A percentile compares a stretch with the other conserved stretches of the same genome.
Evolutionary conservation across 2,113 vertebrate genomes (phyloP).

Genomic region (Pachyramphus minor): DNA sequence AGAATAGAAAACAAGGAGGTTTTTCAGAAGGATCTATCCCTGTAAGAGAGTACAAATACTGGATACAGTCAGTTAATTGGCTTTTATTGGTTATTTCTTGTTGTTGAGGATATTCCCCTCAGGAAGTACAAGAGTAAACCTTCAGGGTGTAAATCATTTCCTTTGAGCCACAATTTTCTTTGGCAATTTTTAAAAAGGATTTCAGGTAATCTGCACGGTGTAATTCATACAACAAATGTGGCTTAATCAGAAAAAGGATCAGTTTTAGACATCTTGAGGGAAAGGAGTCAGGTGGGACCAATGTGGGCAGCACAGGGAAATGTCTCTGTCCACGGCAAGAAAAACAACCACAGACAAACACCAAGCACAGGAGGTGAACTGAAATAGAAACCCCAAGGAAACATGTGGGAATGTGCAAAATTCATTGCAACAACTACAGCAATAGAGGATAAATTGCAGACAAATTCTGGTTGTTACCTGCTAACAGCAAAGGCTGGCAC

Average conservation of each 20-base stretch:
- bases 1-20: neutral
- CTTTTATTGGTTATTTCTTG: neutral
- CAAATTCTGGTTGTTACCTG: neutral
- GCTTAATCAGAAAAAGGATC: neutral
- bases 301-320: neutral
- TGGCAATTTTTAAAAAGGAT: neutral
- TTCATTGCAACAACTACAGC: neutral
- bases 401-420: neutral
- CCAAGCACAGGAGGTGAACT: neutral
- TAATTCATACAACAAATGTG: accelerated
- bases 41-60: neutral
- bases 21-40: neutral
- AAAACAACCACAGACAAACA: neutral
- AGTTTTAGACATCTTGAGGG: neutral
- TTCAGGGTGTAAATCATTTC: neutral
- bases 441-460: neutral
- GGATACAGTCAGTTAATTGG: neutral
- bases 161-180: neutral
- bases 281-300: neutral
- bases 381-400: neutral
- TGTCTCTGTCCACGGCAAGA: neutral
- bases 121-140: neutral
- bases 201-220: neutral
- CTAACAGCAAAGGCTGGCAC: accelerated
- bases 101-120: neutral